Evolutionary conservation across 2,888 invertebrate genomes (phyloP), one percentile per base, ranked within the genome.

Genomic region (Cecidostiba fungosa): DNA sequence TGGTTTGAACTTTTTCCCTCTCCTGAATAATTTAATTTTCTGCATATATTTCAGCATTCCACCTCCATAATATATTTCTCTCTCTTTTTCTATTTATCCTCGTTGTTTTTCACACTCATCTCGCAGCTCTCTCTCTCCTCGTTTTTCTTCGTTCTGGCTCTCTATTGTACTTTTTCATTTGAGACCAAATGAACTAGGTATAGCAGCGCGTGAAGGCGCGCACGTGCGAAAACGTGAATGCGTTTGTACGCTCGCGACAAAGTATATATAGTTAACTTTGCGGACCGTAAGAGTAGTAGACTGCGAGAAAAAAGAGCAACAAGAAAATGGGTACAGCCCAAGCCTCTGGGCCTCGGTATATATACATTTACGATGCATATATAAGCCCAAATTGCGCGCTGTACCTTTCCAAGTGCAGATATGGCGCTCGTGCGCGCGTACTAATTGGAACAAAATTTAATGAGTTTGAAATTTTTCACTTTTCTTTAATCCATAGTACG

Each of bases 361-460:
- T 26, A 14, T 4, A 29, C 26, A 26, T 16, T 14, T n/a, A n/a
- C 10, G 19, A 19, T n/a, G 3, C 19, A 16, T 5, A 10, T 26
- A 73, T 16, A 26, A 72, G 43, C 12, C 43, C 43, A 12, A 43
- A 43, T 59, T 73, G 23, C 66, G 43, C 43, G 62, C 10, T 69
- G 66, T 43, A 16, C 43, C 66, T 69, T 36, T 36, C 8, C 10
- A 23, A 2, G 26, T 14, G 47, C 8, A 23, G 26, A n/a, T 59
- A 6, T 5, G 2, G 6, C 2, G 2, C n/a, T 8, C 54, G 6
- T 29, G 73, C 36, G 73, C 36, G 2, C 14, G 62, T 26, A 43
- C 50, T 66, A 76, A 76, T 74, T 82, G 39, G 39, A 80, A 73
- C 54, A n/a, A 43, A 82, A 79, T 50, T 79, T 79, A 79, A 79